Percentiles rank a stretch among this genome's conserved stretches.
phyloP scores from a whole-genome alignment of 1,140 invertebrate species.

The Apis cerana region DNA sequence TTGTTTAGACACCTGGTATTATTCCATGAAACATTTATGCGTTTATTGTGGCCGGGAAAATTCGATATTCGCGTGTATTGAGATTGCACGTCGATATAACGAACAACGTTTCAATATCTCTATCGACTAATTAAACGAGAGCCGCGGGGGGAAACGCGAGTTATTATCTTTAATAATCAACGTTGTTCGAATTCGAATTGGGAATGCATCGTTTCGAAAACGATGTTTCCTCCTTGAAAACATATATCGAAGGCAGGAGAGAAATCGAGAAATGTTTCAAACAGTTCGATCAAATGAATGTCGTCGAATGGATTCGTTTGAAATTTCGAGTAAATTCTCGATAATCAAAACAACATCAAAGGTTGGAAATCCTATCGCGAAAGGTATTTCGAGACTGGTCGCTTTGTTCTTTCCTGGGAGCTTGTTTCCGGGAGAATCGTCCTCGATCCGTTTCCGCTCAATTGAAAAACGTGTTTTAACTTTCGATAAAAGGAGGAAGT shows the following conservation, averaged over 20 bases:
- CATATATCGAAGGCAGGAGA: too few relatives aligned
- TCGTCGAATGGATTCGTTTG: background rate
- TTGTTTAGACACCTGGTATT: background rate
- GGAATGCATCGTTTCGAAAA: background rate
- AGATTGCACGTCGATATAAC: background rate
- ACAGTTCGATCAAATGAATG: too few relatives aligned
- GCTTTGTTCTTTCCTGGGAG: background rate
- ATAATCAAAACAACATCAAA: background rate
- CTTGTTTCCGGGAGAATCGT: background rate
- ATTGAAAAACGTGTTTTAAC: background rate
- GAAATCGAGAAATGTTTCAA: too few relatives aligned
- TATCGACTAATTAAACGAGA: constrained; percentile 1
- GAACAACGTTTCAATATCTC: background rate
- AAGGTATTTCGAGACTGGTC: background rate
- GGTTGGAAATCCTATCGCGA: background rate
- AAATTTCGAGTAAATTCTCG: too few relatives aligned
- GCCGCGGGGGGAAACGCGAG: background rate
- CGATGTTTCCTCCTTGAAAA: too few relatives aligned
- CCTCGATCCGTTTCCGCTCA: background rate
- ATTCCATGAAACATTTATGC: constrained; percentile 4
- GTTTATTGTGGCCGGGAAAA: background rate
- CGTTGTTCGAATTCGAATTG: too few relatives aligned
- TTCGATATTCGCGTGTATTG: background rate
- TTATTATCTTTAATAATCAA: background rate
- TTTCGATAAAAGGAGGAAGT: background rate